Evolutionary conservation across 2,797 vertebrate species (phyloP), one percentile per base, ranked within the genome.

Genomic region (Argya squamiceps): DNA sequence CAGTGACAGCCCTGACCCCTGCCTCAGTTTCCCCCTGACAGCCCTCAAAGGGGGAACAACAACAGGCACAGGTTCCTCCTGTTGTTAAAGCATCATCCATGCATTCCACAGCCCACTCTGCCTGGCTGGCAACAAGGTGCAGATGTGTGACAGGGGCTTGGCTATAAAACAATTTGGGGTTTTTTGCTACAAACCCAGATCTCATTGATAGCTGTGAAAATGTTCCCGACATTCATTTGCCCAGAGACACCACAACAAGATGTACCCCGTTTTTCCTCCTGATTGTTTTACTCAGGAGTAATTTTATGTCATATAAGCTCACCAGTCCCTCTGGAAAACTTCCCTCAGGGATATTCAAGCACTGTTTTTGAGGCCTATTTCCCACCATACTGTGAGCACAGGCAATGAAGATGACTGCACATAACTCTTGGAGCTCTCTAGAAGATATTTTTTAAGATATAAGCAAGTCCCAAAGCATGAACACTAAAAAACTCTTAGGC

Each of bases 81-180:
- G 1, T 9, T 37, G 9, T 44, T 62, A 52, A 55, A 52, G 12
- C 8, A 23, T 43, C 5, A 0, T 13, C 30, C 27, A 8, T 7
- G 18, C 1, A 7, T 3, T 4, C 24, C 24, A 15, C 19, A 47
- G 39, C 34, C 27, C 29, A 1, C 14, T 19, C 46, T 59, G 47
- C 12, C 36, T 24, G 26, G 2, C 30, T 67, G 16, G 24, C 39
- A 53, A 18, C 8, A n/a, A 59, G 11, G 21, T 69, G 29, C 20
- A 41, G 19, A 12, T 2, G 4, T 20, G 9, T 49, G 32, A 62
- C 30, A 55, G 55, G 9, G 37, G 14, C 39, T 14, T 39, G 39
- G 14, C 46, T 63, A 20, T 24, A 12, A 29, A 68, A 5, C 6
- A 8, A 2, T 12, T 41, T 26, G 4, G 3, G 44, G 43, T 46